Base-by-base conservation (phyloP, 92 coral and sea anemone species). In the Phenganax marumi region DNA sequence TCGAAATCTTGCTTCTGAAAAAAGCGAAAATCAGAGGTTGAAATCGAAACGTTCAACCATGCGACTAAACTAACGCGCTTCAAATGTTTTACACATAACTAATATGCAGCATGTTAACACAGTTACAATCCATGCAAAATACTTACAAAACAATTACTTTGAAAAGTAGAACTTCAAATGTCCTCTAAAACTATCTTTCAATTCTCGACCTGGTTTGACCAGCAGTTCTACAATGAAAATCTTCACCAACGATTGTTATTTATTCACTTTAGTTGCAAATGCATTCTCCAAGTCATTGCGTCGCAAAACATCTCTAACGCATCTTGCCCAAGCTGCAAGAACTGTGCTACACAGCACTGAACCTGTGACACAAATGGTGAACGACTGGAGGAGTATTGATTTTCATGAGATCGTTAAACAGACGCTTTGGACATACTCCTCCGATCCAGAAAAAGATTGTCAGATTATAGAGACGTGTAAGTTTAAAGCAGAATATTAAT, bases 291-390 rank as follows among this genome's bases (percentile, higher is more conserved):
- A 92, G 72, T 96, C 99, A 3, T 89, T 96, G 23, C 91, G 99
- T 50, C 90, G 99, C 33, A 97, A 96, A 85, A 96, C 99, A 0
- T 96, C 99, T 1, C 82, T 96, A 61, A 96, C 99, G 6, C 99
- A 96, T 68, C 90, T 96, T 19, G 99, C 99, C 12, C 90, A 95
- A 93, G 99, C 99, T 13, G 99, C 99, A 12, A 91, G 99, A 4
- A 96, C 99, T 12, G 99, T 96, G 3, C 85, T 96, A 10, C 99
- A 96, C 75, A 96, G 99, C 66, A 87, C 96, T 26, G 99, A 96
- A 58, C 97, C 99, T 23, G 99, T 96, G 53, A 86, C 92, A 3
- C 99, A 96, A 68, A 96, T 96, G 99, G 86, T 96, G 0, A 87
- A 84, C 33, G 99, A 96, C 87, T 96, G 99, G 99, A 86, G 88